Evolutionary conservation across 1,140 invertebrate species (phyloP), one percentile per base, ranked within the genome.

Genomic region (Samia ricini): DNA sequence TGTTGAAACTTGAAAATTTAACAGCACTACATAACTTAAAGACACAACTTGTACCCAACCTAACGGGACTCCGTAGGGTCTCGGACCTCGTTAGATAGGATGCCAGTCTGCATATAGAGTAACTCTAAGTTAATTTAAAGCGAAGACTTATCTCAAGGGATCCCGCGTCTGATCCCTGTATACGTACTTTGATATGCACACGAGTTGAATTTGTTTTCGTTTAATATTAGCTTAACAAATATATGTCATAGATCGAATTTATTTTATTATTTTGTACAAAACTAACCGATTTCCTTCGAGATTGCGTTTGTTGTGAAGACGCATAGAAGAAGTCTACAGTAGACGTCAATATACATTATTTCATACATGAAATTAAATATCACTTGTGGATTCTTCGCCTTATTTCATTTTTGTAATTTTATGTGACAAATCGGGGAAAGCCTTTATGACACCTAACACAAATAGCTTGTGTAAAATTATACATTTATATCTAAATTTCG

Each of bases 101-200:
- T 72, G 66, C 71, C 78, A 76, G 77, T 84, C 81, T 88, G 85
- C 83, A 88, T 88, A 88, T 79, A 84, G 81, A 86, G 79, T 79
- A 77, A 77, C 72, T 69, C 64, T 88, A 88, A 88, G 82, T 85
- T 85, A 85, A 86, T 86, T 88, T 88, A 79, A 72, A 74, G 59
- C 60, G 71, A 66, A 69, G 66, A 77, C 76, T 68, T 63, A 71
- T 74, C 80, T 64, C 82, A 6, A 48, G 81, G 68, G 81, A 72
- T 55, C 33, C 26, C 48, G 67, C 57, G 54, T 59, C 66, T 77
- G 76, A 81, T 80, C 81, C 72, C 72, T 71, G 72, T 73, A 76
- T 79, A 80, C 72, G 64, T 75, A 63, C 68, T 80, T 78, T 79
- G 75, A 78, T 81, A 79, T 77, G 63, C 71, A 72, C 72, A 81